Evolutionary conservation across 2,113 vertebrate species (phyloP).

Genomic region (Bos taurus): DNA sequence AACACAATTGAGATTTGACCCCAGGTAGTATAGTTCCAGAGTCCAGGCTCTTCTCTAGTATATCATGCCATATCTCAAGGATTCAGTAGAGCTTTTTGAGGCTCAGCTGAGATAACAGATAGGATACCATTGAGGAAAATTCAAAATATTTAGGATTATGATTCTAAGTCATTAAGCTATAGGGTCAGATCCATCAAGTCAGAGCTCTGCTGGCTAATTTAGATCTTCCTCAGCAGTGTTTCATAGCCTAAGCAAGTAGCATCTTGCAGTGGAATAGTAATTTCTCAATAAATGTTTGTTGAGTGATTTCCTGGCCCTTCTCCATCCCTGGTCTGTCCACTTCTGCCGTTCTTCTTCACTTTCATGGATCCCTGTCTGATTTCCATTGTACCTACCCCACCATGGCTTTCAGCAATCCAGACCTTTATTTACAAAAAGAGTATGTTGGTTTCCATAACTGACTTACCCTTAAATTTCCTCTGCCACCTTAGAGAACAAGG

Average conservation of each 20-base stretch:
- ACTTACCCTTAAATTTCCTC: neutral
- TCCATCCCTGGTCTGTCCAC: neutral
- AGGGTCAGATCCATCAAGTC: neutral
- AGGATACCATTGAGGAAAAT: neutral
- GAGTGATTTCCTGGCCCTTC: neutral
- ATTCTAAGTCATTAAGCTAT: neutral
- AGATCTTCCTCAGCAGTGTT: neutral
- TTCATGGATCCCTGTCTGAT: neutral
- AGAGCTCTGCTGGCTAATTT: neutral
- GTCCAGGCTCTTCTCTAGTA: neutral
- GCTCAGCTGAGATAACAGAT: neutral
- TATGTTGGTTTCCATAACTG: neutral
- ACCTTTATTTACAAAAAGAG: neutral
- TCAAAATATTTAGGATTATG: neutral
- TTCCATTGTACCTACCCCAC: neutral
- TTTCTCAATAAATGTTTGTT: neutral
- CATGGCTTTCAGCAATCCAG: neutral
- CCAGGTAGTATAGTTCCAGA: neutral
- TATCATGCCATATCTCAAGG: neutral
- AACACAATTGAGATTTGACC: neutral
- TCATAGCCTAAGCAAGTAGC: neutral
- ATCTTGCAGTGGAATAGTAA: neutral
- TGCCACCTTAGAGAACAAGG: neutral
- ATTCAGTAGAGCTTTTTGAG: neutral
- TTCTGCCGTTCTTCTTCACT: neutral